Evolutionary conservation across 1,140 invertebrate genomes (phyloP).

Genomic region (Asobara japonica): DNA sequence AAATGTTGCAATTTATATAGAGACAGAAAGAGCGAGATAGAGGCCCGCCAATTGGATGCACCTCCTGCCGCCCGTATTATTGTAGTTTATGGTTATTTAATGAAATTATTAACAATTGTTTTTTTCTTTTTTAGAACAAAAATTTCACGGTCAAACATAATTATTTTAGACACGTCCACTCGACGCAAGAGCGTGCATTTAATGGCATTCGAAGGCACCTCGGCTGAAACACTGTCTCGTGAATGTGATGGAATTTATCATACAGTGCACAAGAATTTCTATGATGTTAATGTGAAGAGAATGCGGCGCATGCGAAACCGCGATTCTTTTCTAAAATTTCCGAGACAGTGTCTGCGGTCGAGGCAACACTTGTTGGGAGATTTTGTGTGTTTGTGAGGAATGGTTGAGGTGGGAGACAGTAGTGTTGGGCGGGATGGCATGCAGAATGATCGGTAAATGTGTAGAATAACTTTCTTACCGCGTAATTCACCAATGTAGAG

Average conservation of each 20-base stretch:
- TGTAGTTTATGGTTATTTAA: slow-evolving; percentile 28
- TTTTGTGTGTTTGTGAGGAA: too few relatives aligned
- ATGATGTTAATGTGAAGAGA: slow-evolving; percentile 4
- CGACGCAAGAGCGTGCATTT: slow-evolving; percentile 21
- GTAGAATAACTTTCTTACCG: too few relatives aligned
- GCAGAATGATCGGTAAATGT: too few relatives aligned
- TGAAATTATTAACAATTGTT: slow-evolving; percentile 19
- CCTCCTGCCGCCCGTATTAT: slow-evolving; percentile 53
- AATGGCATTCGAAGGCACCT: slow-evolving; percentile 8
- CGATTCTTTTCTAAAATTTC: slow-evolving; percentile 1
- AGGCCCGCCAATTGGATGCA: slow-evolving; percentile 58
- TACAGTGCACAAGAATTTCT: not conserved
- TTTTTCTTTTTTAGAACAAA: not conserved
- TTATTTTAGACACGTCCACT: slow-evolving; percentile 3
- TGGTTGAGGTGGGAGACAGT: too few relatives aligned
- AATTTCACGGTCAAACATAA: not conserved
- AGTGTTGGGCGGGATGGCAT: too few relatives aligned
- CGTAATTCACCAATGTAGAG: too few relatives aligned
- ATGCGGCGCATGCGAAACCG: slow-evolving; percentile 16
- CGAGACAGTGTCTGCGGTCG: not conserved
- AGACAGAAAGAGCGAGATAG: slow-evolving; percentile 51
- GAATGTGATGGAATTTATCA: not conserved
- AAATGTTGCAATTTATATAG: slow-evolving; percentile 36
- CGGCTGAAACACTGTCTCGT: not conserved
- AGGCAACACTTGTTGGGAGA: not conserved